Conservation (phyloP, 2,888 invertebrate species). For the Aleiodes testaceus region DNA sequence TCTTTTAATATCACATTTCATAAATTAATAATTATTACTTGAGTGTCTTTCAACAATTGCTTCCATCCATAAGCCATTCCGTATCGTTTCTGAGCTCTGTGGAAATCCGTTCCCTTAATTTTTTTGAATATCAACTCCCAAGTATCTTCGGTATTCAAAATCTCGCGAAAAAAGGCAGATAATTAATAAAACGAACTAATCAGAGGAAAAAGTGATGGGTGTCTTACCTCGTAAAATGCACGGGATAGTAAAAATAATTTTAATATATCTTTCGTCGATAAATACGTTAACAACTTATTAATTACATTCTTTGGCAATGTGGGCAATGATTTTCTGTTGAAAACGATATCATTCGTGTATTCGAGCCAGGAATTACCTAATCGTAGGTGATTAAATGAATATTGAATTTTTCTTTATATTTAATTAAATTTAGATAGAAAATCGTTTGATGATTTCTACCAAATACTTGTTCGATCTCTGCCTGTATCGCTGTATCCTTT, state of each 20-base stretch:
- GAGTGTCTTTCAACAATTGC: slow-evolving; percentile 51
- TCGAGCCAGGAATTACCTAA: slow-evolving; percentile 35
- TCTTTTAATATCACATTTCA: too few species aligned
- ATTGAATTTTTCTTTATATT: not conserved
- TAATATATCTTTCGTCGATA: slow-evolving; percentile 34
- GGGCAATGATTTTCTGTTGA: slow-evolving; percentile 21
- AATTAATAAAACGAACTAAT: not conserved
- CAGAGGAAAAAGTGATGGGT: not conserved
- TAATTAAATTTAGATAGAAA: not conserved
- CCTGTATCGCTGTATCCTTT: slow-evolving; percentile 57
- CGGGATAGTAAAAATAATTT: slow-evolving; percentile 35
- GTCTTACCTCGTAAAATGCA: slow-evolving; percentile 39
- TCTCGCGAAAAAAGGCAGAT: slow-evolving; percentile 10
- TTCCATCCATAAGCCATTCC: slow-evolving; percentile 54
- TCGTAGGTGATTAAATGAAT: not conserved
- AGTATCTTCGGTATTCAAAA: slow-evolving; percentile 39
- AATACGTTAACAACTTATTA: slow-evolving; percentile 26
- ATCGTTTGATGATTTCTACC: slow-evolving; percentile 54
- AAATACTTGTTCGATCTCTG: slow-evolving; percentile 61
- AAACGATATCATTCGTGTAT: slow-evolving; percentile 27
- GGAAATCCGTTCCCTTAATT: slow-evolving; percentile 43
- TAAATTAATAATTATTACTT: slow-evolving; percentile 37
- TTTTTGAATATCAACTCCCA: slow-evolving; percentile 58
- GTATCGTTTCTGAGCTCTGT: slow-evolving; percentile 40
- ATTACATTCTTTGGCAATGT: slow-evolving; percentile 40